A percentile compares a stretch with the other conserved stretches of the same genome.
Conservation (phyloP, 1,140 invertebrate genomes). For the Drosophila truncata region DNA sequence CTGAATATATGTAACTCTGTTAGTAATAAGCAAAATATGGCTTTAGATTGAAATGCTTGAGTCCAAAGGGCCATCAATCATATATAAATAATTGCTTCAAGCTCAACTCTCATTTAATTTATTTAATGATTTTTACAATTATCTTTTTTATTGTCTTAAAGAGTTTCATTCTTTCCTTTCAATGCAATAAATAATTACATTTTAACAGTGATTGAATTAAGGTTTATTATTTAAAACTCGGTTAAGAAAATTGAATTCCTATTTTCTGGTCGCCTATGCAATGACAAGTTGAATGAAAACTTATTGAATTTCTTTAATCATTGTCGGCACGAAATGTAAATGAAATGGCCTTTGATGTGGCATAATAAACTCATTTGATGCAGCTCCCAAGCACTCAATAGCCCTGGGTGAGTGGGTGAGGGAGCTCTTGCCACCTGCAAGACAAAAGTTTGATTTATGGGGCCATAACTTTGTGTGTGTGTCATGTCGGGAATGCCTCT, state of each 20-base stretch:
- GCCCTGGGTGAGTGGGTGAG: not conserved
- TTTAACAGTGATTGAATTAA: not conserved
- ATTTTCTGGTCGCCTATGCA: not conserved
- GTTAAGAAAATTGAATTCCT: not conserved
- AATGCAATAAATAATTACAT: not conserved
- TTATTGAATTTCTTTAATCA: slow-evolving; percentile 10
- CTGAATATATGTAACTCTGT: not conserved
- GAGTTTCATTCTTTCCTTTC: not conserved
- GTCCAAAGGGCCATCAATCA: slow-evolving; percentile 28
- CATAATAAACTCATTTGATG: slow-evolving; percentile 56
- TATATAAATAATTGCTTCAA: slow-evolving; percentile 8
- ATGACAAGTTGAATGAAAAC: not conserved
- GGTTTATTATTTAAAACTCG: slow-evolving; percentile 5
- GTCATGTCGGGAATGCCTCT: slow-evolving; percentile 45
- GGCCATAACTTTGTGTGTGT: slow-evolving; percentile 60
- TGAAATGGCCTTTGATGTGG: slow-evolving; percentile 32
- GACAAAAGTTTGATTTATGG: slow-evolving; percentile 65
- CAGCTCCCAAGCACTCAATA: slow-evolving; percentile 29
- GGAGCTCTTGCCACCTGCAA: slow-evolving; percentile 34
- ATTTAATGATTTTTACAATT: slow-evolving; percentile 5
- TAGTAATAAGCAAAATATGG: slow-evolving; percentile 2
- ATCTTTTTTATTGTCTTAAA: not conserved
- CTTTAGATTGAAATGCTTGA: slow-evolving; percentile 14
- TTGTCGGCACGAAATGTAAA: slow-evolving; percentile 24
- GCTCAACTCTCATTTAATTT: not conserved